A percentile compares a stretch with the other conserved stretches of the same genome.
phyloP scores from a whole-genome alignment of 1,140 invertebrate genomes.

The Varroa destructor region DNA sequence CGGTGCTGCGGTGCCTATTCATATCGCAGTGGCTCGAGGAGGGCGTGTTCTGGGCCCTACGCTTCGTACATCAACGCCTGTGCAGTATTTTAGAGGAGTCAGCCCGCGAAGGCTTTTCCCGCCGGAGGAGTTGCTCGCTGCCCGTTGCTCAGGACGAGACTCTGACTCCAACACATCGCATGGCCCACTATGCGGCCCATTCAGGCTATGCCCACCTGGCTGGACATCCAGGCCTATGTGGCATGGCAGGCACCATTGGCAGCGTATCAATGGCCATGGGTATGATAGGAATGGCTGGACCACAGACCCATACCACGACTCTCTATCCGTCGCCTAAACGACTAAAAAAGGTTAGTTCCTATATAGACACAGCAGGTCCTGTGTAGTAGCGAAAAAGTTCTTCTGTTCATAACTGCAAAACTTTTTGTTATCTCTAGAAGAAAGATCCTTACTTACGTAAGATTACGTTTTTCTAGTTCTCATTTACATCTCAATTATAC shows the following conservation, averaged over 20 bases:
- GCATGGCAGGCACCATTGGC: too few species aligned
- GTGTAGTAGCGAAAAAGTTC: too few species aligned
- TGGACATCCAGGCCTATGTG: too few species aligned
- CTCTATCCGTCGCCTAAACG: slow-evolving; percentile 24
- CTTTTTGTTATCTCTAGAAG: too few species aligned
- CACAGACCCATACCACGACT: slow-evolving; percentile 12
- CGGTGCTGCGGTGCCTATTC: slow-evolving; percentile 87
- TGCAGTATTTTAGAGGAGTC: slow-evolving; percentile 7
- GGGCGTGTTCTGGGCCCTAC: slow-evolving; percentile 91
- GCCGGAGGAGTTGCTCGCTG: slow-evolving; percentile 20
- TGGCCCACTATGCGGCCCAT: too few species aligned
- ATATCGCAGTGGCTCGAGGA: slow-evolving; percentile 94
- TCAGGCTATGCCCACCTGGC: too few species aligned
- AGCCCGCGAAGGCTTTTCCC: slow-evolving; percentile 13
- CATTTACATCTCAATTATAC: too few species aligned
- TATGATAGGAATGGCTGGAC: slow-evolving; percentile 9
- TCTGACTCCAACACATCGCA: not conserved
- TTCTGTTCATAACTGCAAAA: too few species aligned
- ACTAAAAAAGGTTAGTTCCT: not conserved
- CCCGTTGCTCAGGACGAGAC: slow-evolving; percentile 22
- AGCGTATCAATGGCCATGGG: too few species aligned
- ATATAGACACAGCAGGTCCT: too few species aligned
- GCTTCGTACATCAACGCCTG: slow-evolving; percentile 57
- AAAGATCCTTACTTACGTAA: too few species aligned
- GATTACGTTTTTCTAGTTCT: too few species aligned